phyloP scores from a whole-genome alignment of 2,797 vertebrate species.

The Intellagama lesueurii region DNA sequence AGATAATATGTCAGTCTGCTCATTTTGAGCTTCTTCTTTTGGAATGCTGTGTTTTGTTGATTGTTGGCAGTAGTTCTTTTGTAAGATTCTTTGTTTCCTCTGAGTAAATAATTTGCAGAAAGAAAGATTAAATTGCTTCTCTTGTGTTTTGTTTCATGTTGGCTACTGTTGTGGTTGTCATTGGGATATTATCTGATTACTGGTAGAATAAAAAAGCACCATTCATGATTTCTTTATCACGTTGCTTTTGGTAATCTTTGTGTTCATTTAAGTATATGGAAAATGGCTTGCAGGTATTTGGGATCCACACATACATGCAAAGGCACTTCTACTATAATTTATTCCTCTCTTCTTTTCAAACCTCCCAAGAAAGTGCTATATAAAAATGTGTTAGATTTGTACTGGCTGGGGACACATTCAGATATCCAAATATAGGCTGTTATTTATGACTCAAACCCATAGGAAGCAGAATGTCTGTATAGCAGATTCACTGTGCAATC shows the following conservation, averaged over 20 bases:
- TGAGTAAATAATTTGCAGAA: constrained; percentile 11
- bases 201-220: not conserved
- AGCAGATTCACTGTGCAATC: not conserved
- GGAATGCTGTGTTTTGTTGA: not conserved
- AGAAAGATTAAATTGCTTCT: constrained; percentile 20
- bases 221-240: not conserved
- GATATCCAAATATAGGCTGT: constrained; percentile 14
- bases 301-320: not conserved
- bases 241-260: not conserved
- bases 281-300: constrained; percentile 10
- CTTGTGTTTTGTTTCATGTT: constrained; percentile 32
- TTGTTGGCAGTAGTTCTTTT: constrained; percentile 12
- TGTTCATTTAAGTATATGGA: not conserved
- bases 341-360: not conserved
- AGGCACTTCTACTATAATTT: constrained; percentile 35
- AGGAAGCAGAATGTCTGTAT: not conserved
- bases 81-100: constrained; percentile 28
- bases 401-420: constrained; percentile 15
- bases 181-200: constrained; percentile 21
- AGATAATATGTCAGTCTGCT: not conserved
- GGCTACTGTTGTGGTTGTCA: constrained; percentile 20
- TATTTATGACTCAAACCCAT: constrained; percentile 14
- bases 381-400: constrained; percentile 36
- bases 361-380: constrained; percentile 1
- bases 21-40: not conserved